These are phyloP conservation scores for Thelaira solivaga DNA, from an alignment of 2,888 invertebrate species.

Conservation along the genomic window DNA sequence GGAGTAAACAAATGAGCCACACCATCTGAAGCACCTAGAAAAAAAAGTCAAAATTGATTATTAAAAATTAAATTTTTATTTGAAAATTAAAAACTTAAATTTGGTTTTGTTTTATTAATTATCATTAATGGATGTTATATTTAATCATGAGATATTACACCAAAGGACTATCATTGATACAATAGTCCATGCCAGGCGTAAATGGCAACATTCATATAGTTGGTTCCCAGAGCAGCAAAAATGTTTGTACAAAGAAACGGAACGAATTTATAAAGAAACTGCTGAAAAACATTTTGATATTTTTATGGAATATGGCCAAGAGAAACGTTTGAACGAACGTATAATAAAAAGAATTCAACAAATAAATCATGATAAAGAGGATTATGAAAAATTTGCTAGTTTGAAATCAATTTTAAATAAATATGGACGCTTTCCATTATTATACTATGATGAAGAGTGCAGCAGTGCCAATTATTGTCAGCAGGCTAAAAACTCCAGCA, in stretches of 20 bases:
- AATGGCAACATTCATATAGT: conserved; percentile 51
- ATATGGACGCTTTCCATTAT: conserved; percentile 42
- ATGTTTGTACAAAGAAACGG: conserved; percentile 45
- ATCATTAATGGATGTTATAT: conserved; percentile 56
- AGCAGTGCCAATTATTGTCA: conserved; percentile 10
- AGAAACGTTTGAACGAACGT: conserved; percentile 54
- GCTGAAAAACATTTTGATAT: conserved; percentile 40
- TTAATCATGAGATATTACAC: conserved; percentile 54
- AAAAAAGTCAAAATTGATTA: conserved; percentile 42
- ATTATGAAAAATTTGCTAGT: conserved; percentile 37
- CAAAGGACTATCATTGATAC: conserved; percentile 50
- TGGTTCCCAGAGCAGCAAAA: conserved; percentile 59
- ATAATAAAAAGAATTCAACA: background rate
- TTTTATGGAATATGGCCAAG: conserved; percentile 34
- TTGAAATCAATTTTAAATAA: conserved; percentile 44
- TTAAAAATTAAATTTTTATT: conserved; percentile 3
- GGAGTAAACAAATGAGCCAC: conserved; percentile 93
- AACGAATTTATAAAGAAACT: conserved; percentile 54
- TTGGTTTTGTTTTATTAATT: background rate
- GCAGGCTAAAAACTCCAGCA: conserved; percentile 3
- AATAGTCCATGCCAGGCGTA: conserved; percentile 53
- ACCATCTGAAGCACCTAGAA: conserved; percentile 82
- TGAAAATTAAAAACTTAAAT: background rate
- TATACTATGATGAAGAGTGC: conserved; percentile 45
- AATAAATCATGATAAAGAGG: conserved; percentile 7